Base-by-base conservation (phyloP, 2,888 invertebrate genomes). In the Marronus borbonicus region DNA sequence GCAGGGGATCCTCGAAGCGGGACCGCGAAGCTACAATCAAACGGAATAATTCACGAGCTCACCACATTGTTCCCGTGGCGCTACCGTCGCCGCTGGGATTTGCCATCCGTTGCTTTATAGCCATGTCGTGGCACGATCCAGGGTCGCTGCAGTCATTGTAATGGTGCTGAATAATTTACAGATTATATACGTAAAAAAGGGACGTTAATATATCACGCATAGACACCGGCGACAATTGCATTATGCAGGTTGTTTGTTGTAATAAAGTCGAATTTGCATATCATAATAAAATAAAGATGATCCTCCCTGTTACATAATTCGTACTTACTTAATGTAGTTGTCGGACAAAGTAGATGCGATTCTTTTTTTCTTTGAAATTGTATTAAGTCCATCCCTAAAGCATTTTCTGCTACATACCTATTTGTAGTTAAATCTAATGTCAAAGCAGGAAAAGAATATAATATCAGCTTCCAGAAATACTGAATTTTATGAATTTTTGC, bases 21-120 rank as follows among this genome's bases (percentile, higher is more conserved):
- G 76, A 78, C 77, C 84, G 84, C 82, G 80, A 81, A 80, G 81
- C 83, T 78, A 81, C 81, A 84, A 85, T 86, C 87, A 87, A 86
- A 87, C 84, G 83, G 87, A 87, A 87, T 87, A 86, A 86, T 86
- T 87, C 86, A 87, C 83, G 81, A 85, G 84, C 81, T 83, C 83
- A 82, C 82, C 83, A 84, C 86, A 87, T 87, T 87, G 86, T 87
- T 86, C 85, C 86, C 84, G 84, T 77, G 84, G 82, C 81, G 81
- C 80, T 68, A 66, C 55, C 66, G 52, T 68, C 52, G 74, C 75
- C 68, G 69, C 64, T 74, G 79, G 78, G 70, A 76, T 76, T 74
- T 52, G 66, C 66, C 80, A 76, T 77, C 77, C 77, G 78, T 76
- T 77, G 75, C 60, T 66, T 76, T 79, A 72, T 76, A 55, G 76